These are phyloP conservation scores for Drosophila pseudotalamancana DNA, from an alignment of 2,888 invertebrate species.

Conservation along the genomic window DNA sequence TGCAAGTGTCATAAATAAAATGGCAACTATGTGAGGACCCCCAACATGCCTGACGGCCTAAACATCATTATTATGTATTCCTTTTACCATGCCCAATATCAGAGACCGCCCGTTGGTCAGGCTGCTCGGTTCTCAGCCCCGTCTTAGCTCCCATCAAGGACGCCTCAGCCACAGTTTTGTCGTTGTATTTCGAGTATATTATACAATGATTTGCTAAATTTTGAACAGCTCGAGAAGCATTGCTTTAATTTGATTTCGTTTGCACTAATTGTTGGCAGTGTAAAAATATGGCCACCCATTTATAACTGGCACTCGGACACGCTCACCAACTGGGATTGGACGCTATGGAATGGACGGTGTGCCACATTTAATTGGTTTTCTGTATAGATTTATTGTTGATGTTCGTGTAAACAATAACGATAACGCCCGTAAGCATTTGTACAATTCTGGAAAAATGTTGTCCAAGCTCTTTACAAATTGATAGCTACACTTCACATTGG, in stretches of 20 bases:
- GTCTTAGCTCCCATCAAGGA: not conserved
- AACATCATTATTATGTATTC: constrained; percentile 71
- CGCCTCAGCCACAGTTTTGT: not conserved
- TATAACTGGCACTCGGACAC: constrained; percentile 58
- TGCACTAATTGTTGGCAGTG: constrained; percentile 69
- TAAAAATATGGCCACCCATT: constrained; percentile 65
- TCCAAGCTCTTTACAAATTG: constrained; percentile 6
- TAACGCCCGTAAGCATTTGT: constrained; percentile 61
- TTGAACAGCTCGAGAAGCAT: constrained; percentile 8
- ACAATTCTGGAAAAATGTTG: constrained; percentile 17
- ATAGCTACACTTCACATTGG: constrained; percentile 21
- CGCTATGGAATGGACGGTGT: not conserved
- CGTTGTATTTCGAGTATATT: constrained; percentile 39
- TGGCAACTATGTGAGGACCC: constrained; percentile 59
- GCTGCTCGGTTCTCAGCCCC: not conserved
- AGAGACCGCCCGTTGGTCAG: constrained; percentile 14
- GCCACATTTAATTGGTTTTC: constrained; percentile 48
- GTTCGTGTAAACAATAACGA: constrained; percentile 67
- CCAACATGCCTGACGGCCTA: constrained; percentile 37
- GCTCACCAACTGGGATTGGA: constrained; percentile 1
- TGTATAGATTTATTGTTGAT: constrained; percentile 59
- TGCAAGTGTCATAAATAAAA: constrained; percentile 78
- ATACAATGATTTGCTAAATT: constrained; percentile 47
- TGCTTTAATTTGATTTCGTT: constrained; percentile 74
- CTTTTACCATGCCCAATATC: constrained; percentile 29